A percentile compares a stretch with the other conserved stretches of the same genome.
Evolutionary conservation across 2,888 invertebrate species (phyloP).

Genomic region (Ceratothoa steindachneri): DNA sequence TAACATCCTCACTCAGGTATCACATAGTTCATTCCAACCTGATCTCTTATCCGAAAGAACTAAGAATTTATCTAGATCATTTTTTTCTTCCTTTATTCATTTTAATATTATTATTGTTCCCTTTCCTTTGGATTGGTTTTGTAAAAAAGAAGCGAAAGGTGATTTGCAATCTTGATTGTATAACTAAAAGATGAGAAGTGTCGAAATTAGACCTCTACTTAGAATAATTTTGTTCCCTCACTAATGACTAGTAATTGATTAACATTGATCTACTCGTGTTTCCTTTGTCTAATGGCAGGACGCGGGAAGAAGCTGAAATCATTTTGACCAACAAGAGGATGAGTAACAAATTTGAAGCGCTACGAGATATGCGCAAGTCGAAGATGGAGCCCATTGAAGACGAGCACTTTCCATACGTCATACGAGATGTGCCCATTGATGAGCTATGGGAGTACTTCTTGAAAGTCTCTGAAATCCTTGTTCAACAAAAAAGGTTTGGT

Average conservation of each 20-base stretch:
- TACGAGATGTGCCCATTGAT: slow-evolving; percentile 53
- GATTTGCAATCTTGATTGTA: background rate
- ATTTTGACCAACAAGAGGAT: slow-evolving; percentile 43
- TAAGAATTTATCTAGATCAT: too few relatives aligned
- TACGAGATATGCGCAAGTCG: slow-evolving; percentile 40
- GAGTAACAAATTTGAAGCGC: slow-evolving; percentile 43
- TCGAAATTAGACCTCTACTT: background rate
- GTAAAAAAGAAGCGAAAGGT: too few relatives aligned
- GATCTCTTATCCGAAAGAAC: too few relatives aligned
- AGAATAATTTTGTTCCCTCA: background rate
- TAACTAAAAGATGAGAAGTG: background rate
- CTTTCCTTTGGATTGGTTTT: too few relatives aligned
- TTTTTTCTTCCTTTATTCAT: too few relatives aligned
- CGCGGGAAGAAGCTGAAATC: slow-evolving; percentile 46
- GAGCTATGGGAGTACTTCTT: slow-evolving; percentile 68
- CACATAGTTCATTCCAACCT: too few relatives aligned
- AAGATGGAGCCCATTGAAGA: slow-evolving; percentile 34
- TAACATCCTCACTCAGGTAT: too few relatives aligned
- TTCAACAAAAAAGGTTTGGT: slow-evolving; percentile 50
- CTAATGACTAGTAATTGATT: too few relatives aligned
- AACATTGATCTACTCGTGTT: too few relatives aligned
- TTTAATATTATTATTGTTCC: too few relatives aligned
- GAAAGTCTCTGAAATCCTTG: slow-evolving; percentile 60
- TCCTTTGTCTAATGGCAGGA: too few relatives aligned
- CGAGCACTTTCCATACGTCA: slow-evolving; percentile 33